Conservation (phyloP, 2,797 vertebrate genomes). For the Pseudocheirus occidentalis region DNA sequence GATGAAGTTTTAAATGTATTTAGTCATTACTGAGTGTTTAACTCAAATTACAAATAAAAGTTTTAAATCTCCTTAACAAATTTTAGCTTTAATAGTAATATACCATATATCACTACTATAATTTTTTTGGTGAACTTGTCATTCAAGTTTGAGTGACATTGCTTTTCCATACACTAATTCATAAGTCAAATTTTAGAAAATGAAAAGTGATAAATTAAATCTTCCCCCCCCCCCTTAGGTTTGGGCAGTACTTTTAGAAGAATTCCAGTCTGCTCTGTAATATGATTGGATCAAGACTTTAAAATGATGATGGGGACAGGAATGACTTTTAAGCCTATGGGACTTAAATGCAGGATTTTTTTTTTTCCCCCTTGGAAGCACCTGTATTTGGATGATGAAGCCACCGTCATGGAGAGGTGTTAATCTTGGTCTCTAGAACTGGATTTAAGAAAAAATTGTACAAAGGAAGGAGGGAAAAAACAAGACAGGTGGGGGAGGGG, state of each 20-base stretch:
- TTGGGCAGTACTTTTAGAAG: background rate
- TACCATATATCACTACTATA: constrained; percentile 48
- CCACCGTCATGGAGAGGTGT: constrained; percentile 43
- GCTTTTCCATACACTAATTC: background rate
- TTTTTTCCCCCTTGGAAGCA: constrained; percentile 32
- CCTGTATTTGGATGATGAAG: constrained; percentile 57
- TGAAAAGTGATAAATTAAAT: background rate
- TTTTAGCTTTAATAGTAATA: constrained; percentile 34
- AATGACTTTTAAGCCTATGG: constrained; percentile 36
- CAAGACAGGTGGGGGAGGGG: constrained; percentile 72
- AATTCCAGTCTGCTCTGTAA: constrained; percentile 17
- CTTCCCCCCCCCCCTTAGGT: background rate
- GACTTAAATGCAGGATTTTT: background rate
- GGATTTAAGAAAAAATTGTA: constrained; percentile 69
- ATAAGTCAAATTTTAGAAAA: background rate
- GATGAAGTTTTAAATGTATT: constrained; percentile 28
- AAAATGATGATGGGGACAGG: constrained; percentile 56
- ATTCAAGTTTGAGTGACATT: constrained; percentile 18
- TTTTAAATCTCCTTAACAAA: background rate
- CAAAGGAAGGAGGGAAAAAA: constrained; percentile 72
- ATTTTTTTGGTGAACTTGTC: constrained; percentile 40
- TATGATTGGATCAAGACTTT: constrained; percentile 36
- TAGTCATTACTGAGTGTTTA: constrained; percentile 39
- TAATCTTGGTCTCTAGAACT: constrained; percentile 66
- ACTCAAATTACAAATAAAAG: constrained; percentile 9